Evolutionary conservation across 2,797 vertebrate species (phyloP).

Genomic region (Cirrhinus mrigala): DNA sequence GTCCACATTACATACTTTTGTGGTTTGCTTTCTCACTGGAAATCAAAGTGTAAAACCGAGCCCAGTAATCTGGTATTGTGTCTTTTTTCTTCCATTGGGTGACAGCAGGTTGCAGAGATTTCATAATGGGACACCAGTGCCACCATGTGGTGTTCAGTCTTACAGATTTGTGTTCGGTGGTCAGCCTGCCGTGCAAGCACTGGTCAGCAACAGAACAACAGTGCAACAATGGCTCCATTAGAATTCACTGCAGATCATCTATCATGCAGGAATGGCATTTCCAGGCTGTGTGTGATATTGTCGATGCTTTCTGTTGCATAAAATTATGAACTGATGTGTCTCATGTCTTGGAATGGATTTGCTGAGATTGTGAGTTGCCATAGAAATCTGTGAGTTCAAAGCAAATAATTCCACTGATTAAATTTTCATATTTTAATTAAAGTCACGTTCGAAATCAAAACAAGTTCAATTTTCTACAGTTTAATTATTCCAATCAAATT

Average conservation of each 20-base stretch:
- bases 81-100: slow-evolving; percentile 33
- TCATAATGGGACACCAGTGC: slow-evolving; percentile 59
- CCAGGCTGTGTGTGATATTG: slow-evolving; percentile 37
- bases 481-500: slow-evolving; percentile 65
- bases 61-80: slow-evolving; percentile 22
- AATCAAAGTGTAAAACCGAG: slow-evolving; percentile 63
- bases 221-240: slow-evolving; percentile 31
- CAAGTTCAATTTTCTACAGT: slow-evolving; percentile 56
- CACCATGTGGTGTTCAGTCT: slow-evolving; percentile 60
- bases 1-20: slow-evolving; percentile 49
- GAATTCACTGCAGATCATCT: slow-evolving; percentile 30
- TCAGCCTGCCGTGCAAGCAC: slow-evolving; percentile 32
- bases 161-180: slow-evolving; percentile 4
- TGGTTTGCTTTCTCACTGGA: slow-evolving; percentile 57
- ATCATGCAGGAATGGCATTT: slow-evolving; percentile 46
- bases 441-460: slow-evolving; percentile 63
- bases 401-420: slow-evolving; percentile 63
- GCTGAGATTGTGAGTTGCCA: slow-evolving; percentile 55
- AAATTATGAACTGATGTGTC: slow-evolving; percentile 57
- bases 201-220: slow-evolving; percentile 23
- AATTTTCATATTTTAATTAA: slow-evolving; percentile 66
- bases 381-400: slow-evolving; percentile 60
- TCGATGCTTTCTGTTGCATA: slow-evolving; percentile 55
- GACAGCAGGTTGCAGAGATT: slow-evolving; percentile 28
- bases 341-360: slow-evolving; percentile 47